Conservation (phyloP, 1,140 invertebrate species). For the Drosophila repleta region DNA sequence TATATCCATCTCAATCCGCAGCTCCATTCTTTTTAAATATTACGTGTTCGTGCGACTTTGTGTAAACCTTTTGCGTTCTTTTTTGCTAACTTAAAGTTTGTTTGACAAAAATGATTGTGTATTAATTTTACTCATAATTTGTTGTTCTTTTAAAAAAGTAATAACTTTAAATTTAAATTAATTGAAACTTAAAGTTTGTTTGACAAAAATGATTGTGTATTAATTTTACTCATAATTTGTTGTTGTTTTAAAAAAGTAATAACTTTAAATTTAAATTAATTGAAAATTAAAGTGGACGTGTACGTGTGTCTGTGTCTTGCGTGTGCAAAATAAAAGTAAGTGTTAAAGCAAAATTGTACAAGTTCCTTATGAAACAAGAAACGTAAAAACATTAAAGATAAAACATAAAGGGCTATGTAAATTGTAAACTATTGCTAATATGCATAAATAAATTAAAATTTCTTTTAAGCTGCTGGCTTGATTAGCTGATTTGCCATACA, state of each 20-base stretch:
- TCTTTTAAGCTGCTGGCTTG: slow-evolving; percentile 23
- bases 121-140: background rate
- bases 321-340: slow-evolving; percentile 54
- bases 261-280: slow-evolving; percentile 77
- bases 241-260: slow-evolving; percentile 68
- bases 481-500: slow-evolving; percentile 19
- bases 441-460: slow-evolving; percentile 62
- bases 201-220: slow-evolving; percentile 58
- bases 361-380: slow-evolving; percentile 44
- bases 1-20: slow-evolving; percentile 44
- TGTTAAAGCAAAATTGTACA: slow-evolving; percentile 77
- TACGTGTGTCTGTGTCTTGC: slow-evolving; percentile 39
- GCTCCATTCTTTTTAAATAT: slow-evolving; percentile 58
- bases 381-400: slow-evolving; percentile 26
- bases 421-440: slow-evolving; percentile 27
- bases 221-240: slow-evolving; percentile 19
- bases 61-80: slow-evolving; percentile 32
- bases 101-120: slow-evolving; percentile 60
- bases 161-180: slow-evolving; percentile 76
- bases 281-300: slow-evolving; percentile 57
- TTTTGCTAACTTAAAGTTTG: slow-evolving; percentile 54
- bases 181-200: slow-evolving; percentile 54
- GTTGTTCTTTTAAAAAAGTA: slow-evolving; percentile 57
- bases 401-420: slow-evolving; percentile 47
- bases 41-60: slow-evolving; percentile 54